Evolutionary conservation across 2,113 vertebrate species (phyloP).

Genomic region (Prionailurus viverrinus): DNA sequence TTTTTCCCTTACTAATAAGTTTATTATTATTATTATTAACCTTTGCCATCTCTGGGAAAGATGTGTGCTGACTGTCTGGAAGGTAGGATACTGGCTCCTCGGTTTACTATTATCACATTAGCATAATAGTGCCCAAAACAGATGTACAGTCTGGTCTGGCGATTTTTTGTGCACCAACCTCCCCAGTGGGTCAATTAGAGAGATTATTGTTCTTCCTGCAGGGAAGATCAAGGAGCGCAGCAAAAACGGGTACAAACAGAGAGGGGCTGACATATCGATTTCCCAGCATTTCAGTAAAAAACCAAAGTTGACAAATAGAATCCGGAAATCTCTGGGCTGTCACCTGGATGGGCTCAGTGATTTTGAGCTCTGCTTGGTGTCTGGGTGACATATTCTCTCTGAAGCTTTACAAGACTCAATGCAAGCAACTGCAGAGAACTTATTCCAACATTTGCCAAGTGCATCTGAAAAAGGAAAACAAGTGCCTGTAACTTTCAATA

Average conservation of each 20-base stretch:
- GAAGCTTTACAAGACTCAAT: conserved; percentile 40
- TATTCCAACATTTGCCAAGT: conserved; percentile 22
- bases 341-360: conserved; percentile 65
- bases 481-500: conserved; percentile 40
- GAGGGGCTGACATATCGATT: conserved; percentile 97
- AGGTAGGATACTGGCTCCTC: conserved; percentile 72
- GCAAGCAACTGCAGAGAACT: not conserved
- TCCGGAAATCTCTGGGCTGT: conserved; percentile 82
- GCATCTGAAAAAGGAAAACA: conserved; percentile 45
- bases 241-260: conserved; percentile 93
- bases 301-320: conserved; percentile 86
- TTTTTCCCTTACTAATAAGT: conserved; percentile 65
- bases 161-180: conserved; percentile 92
- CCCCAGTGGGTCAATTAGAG: conserved; percentile 99
- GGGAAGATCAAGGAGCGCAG: conserved; percentile 94
- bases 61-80: conserved; percentile 56
- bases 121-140: conserved; percentile 93
- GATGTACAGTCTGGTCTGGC: conserved; percentile 93
- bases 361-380: conserved; percentile 65
- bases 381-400: conserved; percentile 64
- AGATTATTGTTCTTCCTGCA: conserved; percentile 99
- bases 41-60: conserved; percentile 68
- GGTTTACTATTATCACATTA: conserved; percentile 89
- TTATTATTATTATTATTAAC: conserved; percentile 56
- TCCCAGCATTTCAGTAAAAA: conserved; percentile 89